Conservation (phyloP, 2,888 invertebrate genomes). For the Heliconius ethilla region DNA sequence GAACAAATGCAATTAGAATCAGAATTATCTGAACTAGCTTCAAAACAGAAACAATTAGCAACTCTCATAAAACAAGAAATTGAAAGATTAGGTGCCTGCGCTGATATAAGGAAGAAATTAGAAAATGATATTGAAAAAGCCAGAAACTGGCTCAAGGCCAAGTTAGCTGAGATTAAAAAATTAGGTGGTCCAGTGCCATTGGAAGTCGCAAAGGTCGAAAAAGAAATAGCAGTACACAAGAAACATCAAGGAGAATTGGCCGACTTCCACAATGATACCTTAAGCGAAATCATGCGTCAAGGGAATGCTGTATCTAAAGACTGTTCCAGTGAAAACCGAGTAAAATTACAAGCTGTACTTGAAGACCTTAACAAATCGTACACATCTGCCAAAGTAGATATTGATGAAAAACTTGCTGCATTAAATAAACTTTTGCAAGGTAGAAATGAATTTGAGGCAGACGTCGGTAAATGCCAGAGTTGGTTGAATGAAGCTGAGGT, state of each 20-base stretch:
- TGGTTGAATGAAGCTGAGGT: slow-evolving; percentile 96
- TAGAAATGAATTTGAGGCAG: slow-evolving; percentile 90
- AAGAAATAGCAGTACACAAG: slow-evolving; percentile 89
- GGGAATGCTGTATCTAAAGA: slow-evolving; percentile 90
- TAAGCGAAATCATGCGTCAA: slow-evolving; percentile 89
- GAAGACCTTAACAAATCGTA: slow-evolving; percentile 88
- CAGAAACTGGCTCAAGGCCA: slow-evolving; percentile 90
- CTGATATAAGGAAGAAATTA: slow-evolving; percentile 88
- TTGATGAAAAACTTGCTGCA: slow-evolving; percentile 86
- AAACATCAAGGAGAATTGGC: slow-evolving; percentile 89
- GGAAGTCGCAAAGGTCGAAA: slow-evolving; percentile 91
- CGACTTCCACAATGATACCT: slow-evolving; percentile 87
- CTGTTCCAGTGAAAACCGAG: slow-evolving; percentile 87
- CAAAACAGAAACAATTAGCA: slow-evolving; percentile 88
- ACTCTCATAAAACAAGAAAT: slow-evolving; percentile 88
- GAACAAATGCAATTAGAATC: slow-evolving; percentile 91
- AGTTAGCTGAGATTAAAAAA: slow-evolving; percentile 88
- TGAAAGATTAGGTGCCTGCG: slow-evolving; percentile 85
- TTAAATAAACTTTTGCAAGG: slow-evolving; percentile 88
- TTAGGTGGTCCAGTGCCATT: slow-evolving; percentile 89
- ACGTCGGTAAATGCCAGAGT: slow-evolving; percentile 89
- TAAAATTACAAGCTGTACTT: slow-evolving; percentile 84
- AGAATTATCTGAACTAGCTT: slow-evolving; percentile 86
- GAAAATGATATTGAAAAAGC: slow-evolving; percentile 90
- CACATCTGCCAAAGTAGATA: slow-evolving; percentile 86